phyloP scores from a whole-genome alignment of 1,140 invertebrate genomes.

The Berghia stephanieae region DNA sequence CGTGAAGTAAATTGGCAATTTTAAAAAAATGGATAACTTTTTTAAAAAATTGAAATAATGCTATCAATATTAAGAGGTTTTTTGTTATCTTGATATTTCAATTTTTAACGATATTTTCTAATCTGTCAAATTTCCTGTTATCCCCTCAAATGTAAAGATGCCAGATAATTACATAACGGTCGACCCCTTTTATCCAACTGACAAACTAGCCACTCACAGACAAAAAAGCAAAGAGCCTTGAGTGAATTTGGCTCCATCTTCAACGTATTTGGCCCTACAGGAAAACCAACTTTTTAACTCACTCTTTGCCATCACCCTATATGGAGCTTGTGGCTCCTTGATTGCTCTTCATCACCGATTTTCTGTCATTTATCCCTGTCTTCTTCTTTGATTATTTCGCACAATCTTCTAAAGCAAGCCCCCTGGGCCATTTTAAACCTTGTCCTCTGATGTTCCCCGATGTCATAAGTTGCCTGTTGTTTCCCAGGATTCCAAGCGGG shows the following conservation, averaged over 20 bases:
- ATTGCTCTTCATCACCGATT: not conserved
- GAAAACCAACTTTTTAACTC: conserved; percentile 25
- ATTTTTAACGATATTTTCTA: not conserved
- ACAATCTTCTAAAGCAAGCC: conserved; percentile 24
- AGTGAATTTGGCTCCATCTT: too few relatives aligned
- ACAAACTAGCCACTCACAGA: conserved; percentile 19
- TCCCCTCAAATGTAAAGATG: not conserved
- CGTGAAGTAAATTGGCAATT: too few relatives aligned
- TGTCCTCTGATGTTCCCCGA: not conserved
- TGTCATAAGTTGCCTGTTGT: conserved; percentile 11
- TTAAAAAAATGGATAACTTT: too few relatives aligned
- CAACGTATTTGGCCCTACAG: not conserved
- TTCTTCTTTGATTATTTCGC: not conserved
- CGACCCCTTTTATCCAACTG: not conserved
- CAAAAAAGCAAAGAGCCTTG: conserved; percentile 8
- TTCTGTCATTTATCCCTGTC: conserved; percentile 11
- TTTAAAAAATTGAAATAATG: not conserved
- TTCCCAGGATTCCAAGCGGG: conserved; percentile 14
- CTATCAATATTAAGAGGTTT: not conserved
- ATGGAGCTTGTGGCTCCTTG: not conserved
- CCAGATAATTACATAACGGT: conserved; percentile 27
- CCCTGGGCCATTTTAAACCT: not conserved
- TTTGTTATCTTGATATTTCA: not conserved
- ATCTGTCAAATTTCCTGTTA: not conserved
- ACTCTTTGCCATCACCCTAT: not conserved